Conservation (phyloP, 2,888 invertebrate genomes). For the Nomada lathburiana region DNA sequence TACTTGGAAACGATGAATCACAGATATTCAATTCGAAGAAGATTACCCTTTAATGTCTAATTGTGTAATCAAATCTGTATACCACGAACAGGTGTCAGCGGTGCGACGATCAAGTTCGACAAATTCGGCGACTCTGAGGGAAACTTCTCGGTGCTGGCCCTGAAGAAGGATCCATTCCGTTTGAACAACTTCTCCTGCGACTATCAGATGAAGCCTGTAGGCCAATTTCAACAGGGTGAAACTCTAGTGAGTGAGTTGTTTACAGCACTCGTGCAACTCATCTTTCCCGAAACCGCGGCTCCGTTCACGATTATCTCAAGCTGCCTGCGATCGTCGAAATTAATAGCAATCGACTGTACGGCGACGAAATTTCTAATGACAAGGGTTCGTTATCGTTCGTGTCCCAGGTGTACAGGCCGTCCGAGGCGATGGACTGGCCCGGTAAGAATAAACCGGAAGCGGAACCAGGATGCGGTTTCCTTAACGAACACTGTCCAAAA, state of each 20-base stretch:
- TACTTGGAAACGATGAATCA: not conserved
- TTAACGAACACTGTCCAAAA: slow-evolving; percentile 94
- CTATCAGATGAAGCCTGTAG: slow-evolving; percentile 93
- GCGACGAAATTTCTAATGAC: not conserved
- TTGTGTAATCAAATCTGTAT: slow-evolving; percentile 16
- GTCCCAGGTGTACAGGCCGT: slow-evolving; percentile 90
- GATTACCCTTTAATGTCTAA: not conserved
- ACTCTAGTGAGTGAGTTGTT: slow-evolving; percentile 91
- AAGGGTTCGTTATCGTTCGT: slow-evolving; percentile 1
- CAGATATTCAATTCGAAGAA: not conserved
- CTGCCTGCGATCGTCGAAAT: not conserved
- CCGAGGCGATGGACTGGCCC: slow-evolving; percentile 92
- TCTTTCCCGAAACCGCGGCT: slow-evolving; percentile 1
- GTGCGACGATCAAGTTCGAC: slow-evolving; percentile 96
- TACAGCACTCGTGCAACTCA: slow-evolving; percentile 55
- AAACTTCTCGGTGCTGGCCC: slow-evolving; percentile 97
- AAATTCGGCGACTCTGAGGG: slow-evolving; percentile 97
- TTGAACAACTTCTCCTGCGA: slow-evolving; percentile 88
- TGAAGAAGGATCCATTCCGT: slow-evolving; percentile 86
- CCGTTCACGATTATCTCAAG: not conserved
- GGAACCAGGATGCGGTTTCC: slow-evolving; percentile 97
- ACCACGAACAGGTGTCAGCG: slow-evolving; percentile 92
- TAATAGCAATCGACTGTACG: not conserved
- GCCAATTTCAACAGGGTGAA: slow-evolving; percentile 91
- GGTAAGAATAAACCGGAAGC: slow-evolving; percentile 93